Percentiles rank a stretch among this genome's conserved stretches.
These are phyloP conservation scores for Coelopa frigida DNA, from an alignment of 1,140 invertebrate genomes.

Conservation along the genomic window DNA sequence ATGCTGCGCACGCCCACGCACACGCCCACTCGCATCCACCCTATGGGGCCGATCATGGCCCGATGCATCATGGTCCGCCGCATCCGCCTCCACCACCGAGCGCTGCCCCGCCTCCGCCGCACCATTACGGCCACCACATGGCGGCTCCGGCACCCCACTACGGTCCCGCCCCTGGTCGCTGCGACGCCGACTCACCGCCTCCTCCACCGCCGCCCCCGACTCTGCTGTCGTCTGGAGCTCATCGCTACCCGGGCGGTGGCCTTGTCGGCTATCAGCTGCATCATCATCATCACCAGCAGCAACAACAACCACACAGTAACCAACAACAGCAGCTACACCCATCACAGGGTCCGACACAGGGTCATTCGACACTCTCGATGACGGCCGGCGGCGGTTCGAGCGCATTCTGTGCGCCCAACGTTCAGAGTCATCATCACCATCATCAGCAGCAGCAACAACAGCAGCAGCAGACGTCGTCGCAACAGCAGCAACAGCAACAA, in stretches of 20 bases:
- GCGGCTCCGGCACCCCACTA: constrained; percentile 15
- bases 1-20: too few relatives aligned
- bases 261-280: constrained; percentile 16
- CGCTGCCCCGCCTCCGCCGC: constrained; percentile 19
- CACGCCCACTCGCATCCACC: constrained; percentile 30
- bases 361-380: constrained; percentile 16
- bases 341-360: too few relatives aligned
- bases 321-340: too few relatives aligned
- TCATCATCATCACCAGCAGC: background rate
- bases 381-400: constrained; percentile 29
- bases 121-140: constrained; percentile 11
- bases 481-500: constrained; percentile 16
- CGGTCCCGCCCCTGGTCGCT: constrained; percentile 31
- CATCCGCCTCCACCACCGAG: constrained; percentile 19
- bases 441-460: constrained; percentile 22
- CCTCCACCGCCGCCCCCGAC: too few relatives aligned
- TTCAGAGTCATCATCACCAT: constrained; percentile 34
- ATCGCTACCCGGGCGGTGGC: constrained; percentile 29
- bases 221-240: too few relatives aligned
- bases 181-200: constrained; percentile 37
- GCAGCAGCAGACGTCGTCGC: constrained; percentile 15
- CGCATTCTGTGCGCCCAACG: constrained; percentile 38
- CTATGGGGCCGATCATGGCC: constrained; percentile 24
- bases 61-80: constrained; percentile 23
- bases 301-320: background rate